Evolutionary conservation across 1,140 invertebrate species (phyloP).

Genomic region (Danaus plexippus): DNA sequence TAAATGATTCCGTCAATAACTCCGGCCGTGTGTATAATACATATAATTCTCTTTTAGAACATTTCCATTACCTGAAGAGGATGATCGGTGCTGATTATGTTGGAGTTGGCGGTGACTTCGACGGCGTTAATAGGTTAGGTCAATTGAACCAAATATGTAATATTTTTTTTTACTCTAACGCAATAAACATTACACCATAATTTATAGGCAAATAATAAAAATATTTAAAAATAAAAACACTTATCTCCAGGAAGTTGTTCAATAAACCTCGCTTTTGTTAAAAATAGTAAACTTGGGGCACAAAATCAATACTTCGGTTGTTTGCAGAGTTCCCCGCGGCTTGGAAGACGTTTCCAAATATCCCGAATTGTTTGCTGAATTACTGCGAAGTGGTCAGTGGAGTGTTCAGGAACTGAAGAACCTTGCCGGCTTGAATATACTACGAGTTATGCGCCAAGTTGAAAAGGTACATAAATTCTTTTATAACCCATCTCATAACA

Average conservation of each 20-base stretch:
- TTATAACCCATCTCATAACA: constrained; percentile 5
- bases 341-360: constrained; percentile 90
- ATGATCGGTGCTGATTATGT: constrained; percentile 89
- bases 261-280: too few relatives aligned
- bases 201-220: too few relatives aligned
- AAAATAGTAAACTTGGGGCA: too few relatives aligned
- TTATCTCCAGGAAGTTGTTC: too few relatives aligned
- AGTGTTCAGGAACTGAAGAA: constrained; percentile 82
- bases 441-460: constrained; percentile 82
- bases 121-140: constrained; percentile 86
- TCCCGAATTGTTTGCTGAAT: constrained; percentile 80
- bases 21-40: too few relatives aligned
- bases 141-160: too few relatives aligned
- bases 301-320: background rate
- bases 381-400: constrained; percentile 79
- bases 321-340: constrained; percentile 77
- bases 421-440: constrained; percentile 82
- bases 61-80: constrained; percentile 89
- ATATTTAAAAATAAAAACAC: too few relatives aligned
- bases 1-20: too few relatives aligned
- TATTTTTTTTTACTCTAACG: too few relatives aligned
- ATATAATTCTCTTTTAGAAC: constrained; percentile 73
- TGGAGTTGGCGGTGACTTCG: constrained; percentile 86
- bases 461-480: constrained; percentile 75
- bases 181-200: too few relatives aligned